Evolutionary conservation across 2,888 invertebrate species (phyloP).

Genomic region (Cryptophagus acutangulus): DNA sequence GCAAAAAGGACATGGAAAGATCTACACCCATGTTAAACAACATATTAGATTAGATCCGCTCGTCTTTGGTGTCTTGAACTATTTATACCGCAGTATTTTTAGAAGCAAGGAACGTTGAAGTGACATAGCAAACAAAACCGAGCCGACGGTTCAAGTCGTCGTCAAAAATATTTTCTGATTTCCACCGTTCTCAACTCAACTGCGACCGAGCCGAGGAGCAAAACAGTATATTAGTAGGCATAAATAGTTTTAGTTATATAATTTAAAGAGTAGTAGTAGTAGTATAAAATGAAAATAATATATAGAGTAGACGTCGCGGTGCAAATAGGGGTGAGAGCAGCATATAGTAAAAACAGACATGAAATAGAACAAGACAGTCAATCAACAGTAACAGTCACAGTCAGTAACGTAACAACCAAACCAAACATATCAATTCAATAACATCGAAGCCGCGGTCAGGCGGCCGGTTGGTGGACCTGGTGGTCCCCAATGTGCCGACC

Average conservation of each 20-base stretch:
- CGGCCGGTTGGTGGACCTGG: slow-evolving; percentile 23
- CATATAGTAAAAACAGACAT: slow-evolving; percentile 23
- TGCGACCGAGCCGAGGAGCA: slow-evolving; percentile 1
- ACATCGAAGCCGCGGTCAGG: slow-evolving; percentile 40
- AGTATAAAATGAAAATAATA: slow-evolving; percentile 10
- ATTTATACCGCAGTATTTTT: slow-evolving; percentile 46
- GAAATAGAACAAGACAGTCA: slow-evolving; percentile 34
- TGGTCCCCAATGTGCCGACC: slow-evolving; percentile 12
- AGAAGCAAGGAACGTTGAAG: slow-evolving; percentile 41
- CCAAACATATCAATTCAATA: slow-evolving; percentile 40
- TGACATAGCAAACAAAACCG: slow-evolving; percentile 39
- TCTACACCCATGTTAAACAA: slow-evolving; percentile 26
- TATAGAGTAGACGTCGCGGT: slow-evolving; percentile 27
- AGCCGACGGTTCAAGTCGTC: too few species aligned
- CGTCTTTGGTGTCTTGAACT: slow-evolving; percentile 40
- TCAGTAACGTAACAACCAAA: slow-evolving; percentile 29
- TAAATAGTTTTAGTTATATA: slow-evolving; percentile 23
- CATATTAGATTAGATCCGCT: slow-evolving; percentile 29
- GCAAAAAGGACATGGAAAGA: slow-evolving; percentile 26
- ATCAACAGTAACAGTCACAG: slow-evolving; percentile 25
- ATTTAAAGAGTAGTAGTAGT: slow-evolving; percentile 38
- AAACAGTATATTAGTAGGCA: slow-evolving; percentile 5
- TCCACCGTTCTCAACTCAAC: too few species aligned
- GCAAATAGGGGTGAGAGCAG: slow-evolving; percentile 20
- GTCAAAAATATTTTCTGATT: too few species aligned